Conservation (phyloP, 1,140 invertebrate genomes). For the Archivesica marissinica region DNA sequence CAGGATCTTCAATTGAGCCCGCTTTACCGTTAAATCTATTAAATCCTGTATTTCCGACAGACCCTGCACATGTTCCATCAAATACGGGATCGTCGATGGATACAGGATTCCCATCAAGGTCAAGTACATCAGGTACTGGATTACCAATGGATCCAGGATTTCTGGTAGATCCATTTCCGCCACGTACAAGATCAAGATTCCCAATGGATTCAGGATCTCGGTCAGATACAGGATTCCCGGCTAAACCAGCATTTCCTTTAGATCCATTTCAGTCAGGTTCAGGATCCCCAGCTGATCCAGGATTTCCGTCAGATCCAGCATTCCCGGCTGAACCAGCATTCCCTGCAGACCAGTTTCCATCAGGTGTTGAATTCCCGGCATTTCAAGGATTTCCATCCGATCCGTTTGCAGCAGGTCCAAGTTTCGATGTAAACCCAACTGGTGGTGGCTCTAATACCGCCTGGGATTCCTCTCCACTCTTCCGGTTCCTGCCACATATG, state of each 20-base stretch:
- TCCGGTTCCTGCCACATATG: constrained; percentile 1
- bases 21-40: neutral
- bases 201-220: neutral
- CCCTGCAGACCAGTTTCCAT: neutral
- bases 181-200: neutral
- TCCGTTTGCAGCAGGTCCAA: neutral
- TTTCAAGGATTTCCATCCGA: neutral
- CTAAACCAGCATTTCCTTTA: neutral
- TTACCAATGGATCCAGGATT: neutral
- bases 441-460: neutral
- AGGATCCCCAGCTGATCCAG: neutral
- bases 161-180: neutral
- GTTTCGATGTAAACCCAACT: neutral
- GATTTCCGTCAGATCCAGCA: neutral
- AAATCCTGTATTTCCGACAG: neutral
- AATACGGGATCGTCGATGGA: neutral
- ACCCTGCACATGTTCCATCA: neutral
- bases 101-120: neutral
- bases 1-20: neutral
- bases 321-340: neutral
- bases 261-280: no score
- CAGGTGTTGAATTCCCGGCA: neutral
- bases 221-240: neutral
- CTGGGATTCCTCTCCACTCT: neutral
- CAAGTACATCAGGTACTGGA: neutral